Base-by-base conservation (phyloP, 1,140 invertebrate species). In the Sarcophaga bullata region DNA sequence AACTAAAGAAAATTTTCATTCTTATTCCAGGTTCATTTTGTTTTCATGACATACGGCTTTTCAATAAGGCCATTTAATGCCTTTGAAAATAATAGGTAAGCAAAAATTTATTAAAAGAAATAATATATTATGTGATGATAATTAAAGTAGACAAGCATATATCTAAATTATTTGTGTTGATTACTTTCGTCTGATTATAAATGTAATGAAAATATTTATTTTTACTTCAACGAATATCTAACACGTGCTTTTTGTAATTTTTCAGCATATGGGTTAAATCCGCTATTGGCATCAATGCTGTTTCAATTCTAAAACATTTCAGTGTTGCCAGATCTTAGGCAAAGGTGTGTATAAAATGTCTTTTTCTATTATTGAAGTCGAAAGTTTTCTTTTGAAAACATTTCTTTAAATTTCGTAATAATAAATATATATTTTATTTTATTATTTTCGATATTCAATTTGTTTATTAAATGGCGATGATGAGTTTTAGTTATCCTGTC, bases 91-190 rank as follows among this genome's bases (percentile, higher is more conserved):
- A 50, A 25, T 19, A 72, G 68, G 68, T 81, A 47, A 46, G 46
- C 15, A 58, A 4, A 37, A 1, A 52, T n/a, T n/a, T 15, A n/a
- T 76, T 15, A 54, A 78, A n/a, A 80, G 4, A 13, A 3, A n/a
- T 62, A 52, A 7, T 62, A 62, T 3, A 62, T 13, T 17, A 6
- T 62, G 13, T 82, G 83, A 84, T 84, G 76, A 84, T 84, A 78
- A 52, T 84, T 15, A 81, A 72, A 78, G 75, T 84, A 80, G 83
- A 84, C 83, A 84, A 84, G 75, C 81, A 84, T 84, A 84, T 84
- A 82, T 58, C 83, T 19, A 75, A 84, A 84, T 80, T 80, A 73
- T 50, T 9, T 58, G 73, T 82, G 81, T 84, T 73, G 81, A 84
- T 73, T 46, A 80, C 58, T 80, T n/a, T 19, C 25, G 81, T 73